Conservation (phyloP, 2,797 vertebrate species). For the Lagorchestes hirsutus region DNA sequence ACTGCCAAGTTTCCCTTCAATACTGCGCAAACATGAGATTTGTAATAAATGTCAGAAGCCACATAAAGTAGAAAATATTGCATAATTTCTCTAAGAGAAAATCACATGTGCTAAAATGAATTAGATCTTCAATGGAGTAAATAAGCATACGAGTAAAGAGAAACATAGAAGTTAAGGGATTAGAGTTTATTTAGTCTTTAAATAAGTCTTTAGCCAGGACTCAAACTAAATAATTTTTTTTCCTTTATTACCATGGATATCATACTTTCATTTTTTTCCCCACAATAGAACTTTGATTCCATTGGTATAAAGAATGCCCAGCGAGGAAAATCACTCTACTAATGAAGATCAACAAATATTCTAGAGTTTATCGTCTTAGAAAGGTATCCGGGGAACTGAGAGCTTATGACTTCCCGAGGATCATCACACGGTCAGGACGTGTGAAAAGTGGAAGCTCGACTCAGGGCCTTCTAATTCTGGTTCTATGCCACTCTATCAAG, state of each 20-base stretch:
- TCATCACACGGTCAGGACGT: not conserved
- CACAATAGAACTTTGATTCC: not conserved
- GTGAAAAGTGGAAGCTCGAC: not conserved
- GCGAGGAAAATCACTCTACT: not conserved
- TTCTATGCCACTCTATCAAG: not conserved
- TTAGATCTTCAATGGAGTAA: not conserved
- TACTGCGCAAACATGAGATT: not conserved
- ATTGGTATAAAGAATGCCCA: not conserved
- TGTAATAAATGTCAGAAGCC: not conserved
- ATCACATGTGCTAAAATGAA: not conserved
- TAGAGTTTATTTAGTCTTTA: not conserved
- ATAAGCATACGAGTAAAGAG: not conserved
- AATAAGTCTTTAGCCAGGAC: not conserved
- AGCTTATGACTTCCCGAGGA: not conserved
- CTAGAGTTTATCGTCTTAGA: not conserved
- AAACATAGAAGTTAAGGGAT: not conserved
- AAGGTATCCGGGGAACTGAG: not conserved
- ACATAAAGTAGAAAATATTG: not conserved
- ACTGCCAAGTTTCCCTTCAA: not conserved
- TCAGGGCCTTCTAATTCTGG: not conserved
- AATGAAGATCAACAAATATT: not conserved
- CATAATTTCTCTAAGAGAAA: not conserved
- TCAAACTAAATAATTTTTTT: not conserved
- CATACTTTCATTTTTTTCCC: not conserved
- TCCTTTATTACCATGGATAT: not conserved